Evolutionary conservation across 1,140 invertebrate genomes (phyloP).

Genomic region (Saccostrea echinata): DNA sequence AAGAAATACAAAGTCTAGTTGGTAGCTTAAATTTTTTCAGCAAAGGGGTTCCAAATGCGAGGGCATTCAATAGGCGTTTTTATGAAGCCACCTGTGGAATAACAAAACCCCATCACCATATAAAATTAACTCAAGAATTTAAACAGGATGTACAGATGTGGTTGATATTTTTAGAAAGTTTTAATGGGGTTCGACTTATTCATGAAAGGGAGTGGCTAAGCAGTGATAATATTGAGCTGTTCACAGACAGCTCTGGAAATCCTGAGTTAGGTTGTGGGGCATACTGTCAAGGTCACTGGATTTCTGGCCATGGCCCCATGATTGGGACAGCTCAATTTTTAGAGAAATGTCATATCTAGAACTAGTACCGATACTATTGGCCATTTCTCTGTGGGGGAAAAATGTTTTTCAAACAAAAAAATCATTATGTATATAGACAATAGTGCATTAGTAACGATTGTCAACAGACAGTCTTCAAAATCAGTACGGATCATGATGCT

Average conservation of each 20-base stretch:
- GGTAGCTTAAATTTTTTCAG: neutral
- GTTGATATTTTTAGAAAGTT: too few species aligned
- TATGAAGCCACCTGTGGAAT: too few species aligned
- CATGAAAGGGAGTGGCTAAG: neutral
- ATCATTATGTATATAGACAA: slow-evolving; percentile 36
- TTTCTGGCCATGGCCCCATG: neutral
- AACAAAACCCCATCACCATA: too few species aligned
- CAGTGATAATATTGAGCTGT: neutral
- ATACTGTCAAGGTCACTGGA: neutral
- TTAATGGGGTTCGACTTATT: too few species aligned
- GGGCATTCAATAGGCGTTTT: too few species aligned
- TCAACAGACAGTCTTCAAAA: slow-evolving; percentile 45
- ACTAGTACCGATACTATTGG: too few species aligned
- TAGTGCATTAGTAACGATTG: slow-evolving; percentile 13
- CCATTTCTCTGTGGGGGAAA: too few species aligned
- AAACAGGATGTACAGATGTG: too few species aligned
- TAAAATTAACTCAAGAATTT: too few species aligned
- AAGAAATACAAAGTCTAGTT: neutral
- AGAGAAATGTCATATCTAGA: neutral
- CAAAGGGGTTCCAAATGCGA: neutral
- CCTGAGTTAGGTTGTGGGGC: slow-evolving; percentile 44
- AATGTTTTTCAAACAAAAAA: neutral
- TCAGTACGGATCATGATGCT: slow-evolving; percentile 30
- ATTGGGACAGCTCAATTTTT: neutral
- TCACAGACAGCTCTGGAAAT: slow-evolving; percentile 48